A percentile compares a stretch with the other conserved stretches of the same genome.
Evolutionary conservation across 2,888 invertebrate species (phyloP).

Genomic region (Slavum lentiscoides): DNA sequence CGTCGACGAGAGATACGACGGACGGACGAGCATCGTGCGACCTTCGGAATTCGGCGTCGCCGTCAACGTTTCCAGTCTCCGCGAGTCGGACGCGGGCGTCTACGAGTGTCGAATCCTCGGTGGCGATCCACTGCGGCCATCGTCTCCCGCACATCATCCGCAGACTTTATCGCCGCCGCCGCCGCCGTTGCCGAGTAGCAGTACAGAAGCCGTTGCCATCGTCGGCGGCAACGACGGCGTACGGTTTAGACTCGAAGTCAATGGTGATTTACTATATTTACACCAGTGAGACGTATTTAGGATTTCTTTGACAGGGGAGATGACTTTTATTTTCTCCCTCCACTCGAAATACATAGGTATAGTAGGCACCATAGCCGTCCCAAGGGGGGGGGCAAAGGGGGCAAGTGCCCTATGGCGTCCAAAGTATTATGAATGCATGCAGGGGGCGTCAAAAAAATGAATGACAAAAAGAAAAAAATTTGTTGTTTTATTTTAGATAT

Average conservation of each 20-base stretch:
- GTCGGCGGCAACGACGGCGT: not conserved
- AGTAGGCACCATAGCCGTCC: too few relatives aligned
- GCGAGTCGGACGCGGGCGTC: slow-evolving; percentile 87
- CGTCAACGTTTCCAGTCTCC: slow-evolving; percentile 80
- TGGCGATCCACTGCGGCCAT: not conserved
- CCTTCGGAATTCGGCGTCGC: not conserved
- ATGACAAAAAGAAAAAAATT: too few relatives aligned
- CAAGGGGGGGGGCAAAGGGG: too few relatives aligned
- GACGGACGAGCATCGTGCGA: slow-evolving; percentile 69
- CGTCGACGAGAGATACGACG: slow-evolving; percentile 72
- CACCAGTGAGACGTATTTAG: too few relatives aligned
- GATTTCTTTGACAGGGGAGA: too few relatives aligned
- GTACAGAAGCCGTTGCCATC: too few relatives aligned
- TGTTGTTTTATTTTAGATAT: too few relatives aligned
- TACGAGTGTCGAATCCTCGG: slow-evolving; percentile 70
- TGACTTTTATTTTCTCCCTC: too few relatives aligned
- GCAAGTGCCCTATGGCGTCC: too few relatives aligned
- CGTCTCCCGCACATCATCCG: not conserved
- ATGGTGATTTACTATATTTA: not conserved
- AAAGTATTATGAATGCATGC: too few relatives aligned
- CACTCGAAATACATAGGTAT: too few relatives aligned
- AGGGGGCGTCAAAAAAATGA: too few relatives aligned
- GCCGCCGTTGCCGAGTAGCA: not conserved
- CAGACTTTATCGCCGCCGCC: not conserved
- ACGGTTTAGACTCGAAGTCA: slow-evolving; percentile 9